phyloP scores from a whole-genome alignment of 1,140 invertebrate species.

The Odontomachus brunneus region DNA sequence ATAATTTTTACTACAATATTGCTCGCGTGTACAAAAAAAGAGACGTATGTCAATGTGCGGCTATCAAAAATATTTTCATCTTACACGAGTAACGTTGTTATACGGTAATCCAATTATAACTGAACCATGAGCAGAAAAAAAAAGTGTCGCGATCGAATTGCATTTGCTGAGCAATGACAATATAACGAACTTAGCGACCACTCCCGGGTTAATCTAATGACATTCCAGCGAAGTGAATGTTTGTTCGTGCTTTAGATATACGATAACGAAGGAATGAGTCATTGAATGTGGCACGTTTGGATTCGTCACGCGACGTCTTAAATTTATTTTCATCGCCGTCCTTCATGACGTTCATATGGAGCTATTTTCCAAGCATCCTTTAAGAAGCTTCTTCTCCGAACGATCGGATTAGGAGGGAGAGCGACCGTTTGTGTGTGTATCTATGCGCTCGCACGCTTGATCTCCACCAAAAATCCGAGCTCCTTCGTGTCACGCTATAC shows the following conservation, averaged over 20 bases:
- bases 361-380: background rate
- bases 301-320: conserved; percentile 18
- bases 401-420: background rate
- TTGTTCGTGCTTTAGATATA: conserved; percentile 35
- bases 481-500: too few species aligned
- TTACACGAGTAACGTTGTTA: background rate
- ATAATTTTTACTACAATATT: too few species aligned
- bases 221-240: conserved; percentile 20
- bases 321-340: background rate
- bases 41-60: too few species aligned
- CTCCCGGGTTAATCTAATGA: conserved; percentile 53
- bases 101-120: conserved; percentile 13
- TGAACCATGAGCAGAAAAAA: background rate
- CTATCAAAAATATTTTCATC: too few species aligned
- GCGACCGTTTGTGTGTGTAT: too few species aligned
- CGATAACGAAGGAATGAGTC: conserved; percentile 18
- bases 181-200: conserved; percentile 32
- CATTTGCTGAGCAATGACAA: conserved; percentile 6
- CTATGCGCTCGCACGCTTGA: background rate
- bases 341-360: background rate
- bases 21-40: too few species aligned
- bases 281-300: conserved; percentile 34
- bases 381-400: background rate
- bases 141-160: conserved; percentile 11
- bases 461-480: conserved; percentile 7